Evolutionary conservation across 2,113 vertebrate genomes (phyloP), one percentile per base, ranked within the genome.

Genomic region (Oryzias javanicus): DNA sequence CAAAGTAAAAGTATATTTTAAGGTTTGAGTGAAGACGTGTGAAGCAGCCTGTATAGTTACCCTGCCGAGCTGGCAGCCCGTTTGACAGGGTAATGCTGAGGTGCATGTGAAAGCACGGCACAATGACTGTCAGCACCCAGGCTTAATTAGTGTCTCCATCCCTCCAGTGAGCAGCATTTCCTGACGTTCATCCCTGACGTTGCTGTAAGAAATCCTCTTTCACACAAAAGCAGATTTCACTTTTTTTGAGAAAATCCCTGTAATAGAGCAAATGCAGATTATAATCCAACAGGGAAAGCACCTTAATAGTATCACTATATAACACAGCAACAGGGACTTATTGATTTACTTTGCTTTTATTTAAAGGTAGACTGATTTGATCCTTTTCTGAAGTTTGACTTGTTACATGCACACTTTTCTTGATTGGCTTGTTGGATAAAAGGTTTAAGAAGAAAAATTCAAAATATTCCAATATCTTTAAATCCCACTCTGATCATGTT

Each of bases 141-240:
- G 58, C 75, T 89, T 90, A 87, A 90, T 90, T 88, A 90, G 82
- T 42, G 49, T 57, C 65, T 58, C 46, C 53, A 44, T 68, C 56
- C 78, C 79, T 70, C 76, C 50, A 29, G 72, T 42, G 69, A 74
- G 67, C 12, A 20, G 66, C 56, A 63, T 66, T 72, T 64, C 67
- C 80, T 76, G 83, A 84, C 84, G 79, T 70, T 76, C 55, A 81
- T 84, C 81, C 64, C 60, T n/a, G 46, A 54, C 62, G 24, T 53
- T 64, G 60, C 76, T 51, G 59, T 27, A 24, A 76, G 67, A 78
- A 84, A 78, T 80, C 74, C 76, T 74, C 59, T 54, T 58, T 55
- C 14, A 42, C 55, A 55, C 63, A 71, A 65, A 45, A 42, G 57
- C 42, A 56, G 51, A 24, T 66, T 52, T 49, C 45, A 45, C 64